phyloP scores from a whole-genome alignment of 1,140 invertebrate genomes.

The Drosophila oshimai region DNA sequence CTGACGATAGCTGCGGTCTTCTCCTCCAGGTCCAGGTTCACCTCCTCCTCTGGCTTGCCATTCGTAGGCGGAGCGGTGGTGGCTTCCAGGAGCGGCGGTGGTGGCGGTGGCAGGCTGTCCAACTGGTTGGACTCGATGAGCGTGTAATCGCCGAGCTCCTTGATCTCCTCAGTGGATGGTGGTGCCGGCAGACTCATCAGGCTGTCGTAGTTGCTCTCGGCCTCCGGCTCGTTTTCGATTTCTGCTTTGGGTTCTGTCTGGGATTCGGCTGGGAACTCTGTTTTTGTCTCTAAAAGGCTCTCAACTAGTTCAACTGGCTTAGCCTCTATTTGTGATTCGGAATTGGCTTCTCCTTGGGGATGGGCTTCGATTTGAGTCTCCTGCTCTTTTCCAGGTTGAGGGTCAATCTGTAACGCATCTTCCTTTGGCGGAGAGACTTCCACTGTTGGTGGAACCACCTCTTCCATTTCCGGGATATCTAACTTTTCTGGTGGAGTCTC shows the following conservation, averaged over 20 bases:
- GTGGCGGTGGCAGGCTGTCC: conserved; percentile 80
- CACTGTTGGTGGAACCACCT: neutral
- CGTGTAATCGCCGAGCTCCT: conserved; percentile 69
- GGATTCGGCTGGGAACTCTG: neutral
- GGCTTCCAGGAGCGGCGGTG: conserved; percentile 47
- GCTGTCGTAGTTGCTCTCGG: conserved; percentile 72
- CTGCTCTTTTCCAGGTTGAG: neutral
- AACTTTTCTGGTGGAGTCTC: neutral
- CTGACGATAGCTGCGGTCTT: neutral
- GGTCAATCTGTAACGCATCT: neutral
- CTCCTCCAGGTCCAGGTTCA: neutral
- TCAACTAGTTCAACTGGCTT: neutral
- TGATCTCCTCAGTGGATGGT: conserved; percentile 79
- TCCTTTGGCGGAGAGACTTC: neutral
- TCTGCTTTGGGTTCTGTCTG: neutral
- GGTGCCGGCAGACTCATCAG: conserved; percentile 79
- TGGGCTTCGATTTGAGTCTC: neutral
- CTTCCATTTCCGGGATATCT: too few relatives aligned
- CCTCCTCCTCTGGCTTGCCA: neutral
- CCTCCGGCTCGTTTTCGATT: conserved; percentile 15
- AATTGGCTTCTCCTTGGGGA: neutral
- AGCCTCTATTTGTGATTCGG: neutral
- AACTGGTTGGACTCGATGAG: conserved; percentile 72
- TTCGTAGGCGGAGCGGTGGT: neutral
- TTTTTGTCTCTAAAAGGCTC: conserved; percentile 62